These are phyloP conservation scores for Coluber constrictor DNA, from an alignment of 2,797 vertebrate species.

Conservation along the genomic window DNA sequence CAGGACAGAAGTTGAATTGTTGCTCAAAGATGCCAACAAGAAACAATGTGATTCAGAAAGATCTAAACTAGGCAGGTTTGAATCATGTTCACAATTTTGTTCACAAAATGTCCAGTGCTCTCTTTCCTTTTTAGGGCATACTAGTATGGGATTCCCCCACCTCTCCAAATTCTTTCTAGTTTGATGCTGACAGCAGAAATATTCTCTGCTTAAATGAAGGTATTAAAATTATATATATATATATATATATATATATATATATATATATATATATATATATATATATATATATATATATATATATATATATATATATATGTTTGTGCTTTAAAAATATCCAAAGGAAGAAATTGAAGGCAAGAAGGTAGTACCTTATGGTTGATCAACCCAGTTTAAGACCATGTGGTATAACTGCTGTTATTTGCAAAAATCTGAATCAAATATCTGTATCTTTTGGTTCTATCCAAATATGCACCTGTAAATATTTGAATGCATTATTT, in stretches of 20 bases:
- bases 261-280: too few species aligned
- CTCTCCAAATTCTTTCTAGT: neutral
- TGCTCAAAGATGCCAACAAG: conserved; percentile 56
- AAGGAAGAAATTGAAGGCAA: neutral
- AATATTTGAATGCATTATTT: neutral
- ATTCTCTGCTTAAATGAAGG: neutral
- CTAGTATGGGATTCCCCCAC: neutral
- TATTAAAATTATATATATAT: neutral
- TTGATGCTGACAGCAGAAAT: neutral
- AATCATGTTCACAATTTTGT: neutral
- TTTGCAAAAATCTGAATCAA: neutral
- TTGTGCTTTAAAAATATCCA: neutral
- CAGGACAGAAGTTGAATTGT: conserved; percentile 62
- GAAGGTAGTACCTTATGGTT: too few species aligned
- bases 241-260: too few species aligned
- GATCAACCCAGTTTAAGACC: neutral
- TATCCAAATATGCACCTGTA: neutral
- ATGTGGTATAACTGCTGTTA: neutral
- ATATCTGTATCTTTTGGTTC: neutral
- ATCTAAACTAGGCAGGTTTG: conserved; percentile 13
- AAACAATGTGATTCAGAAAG: conserved; percentile 57
- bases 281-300: too few species aligned
- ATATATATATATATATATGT: too few species aligned
- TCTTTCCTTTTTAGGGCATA: conserved; percentile 5
- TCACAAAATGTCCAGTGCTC: neutral